Evolutionary conservation across 2,888 invertebrate species (phyloP).

Genomic region (Amphiduros pacificus): DNA sequence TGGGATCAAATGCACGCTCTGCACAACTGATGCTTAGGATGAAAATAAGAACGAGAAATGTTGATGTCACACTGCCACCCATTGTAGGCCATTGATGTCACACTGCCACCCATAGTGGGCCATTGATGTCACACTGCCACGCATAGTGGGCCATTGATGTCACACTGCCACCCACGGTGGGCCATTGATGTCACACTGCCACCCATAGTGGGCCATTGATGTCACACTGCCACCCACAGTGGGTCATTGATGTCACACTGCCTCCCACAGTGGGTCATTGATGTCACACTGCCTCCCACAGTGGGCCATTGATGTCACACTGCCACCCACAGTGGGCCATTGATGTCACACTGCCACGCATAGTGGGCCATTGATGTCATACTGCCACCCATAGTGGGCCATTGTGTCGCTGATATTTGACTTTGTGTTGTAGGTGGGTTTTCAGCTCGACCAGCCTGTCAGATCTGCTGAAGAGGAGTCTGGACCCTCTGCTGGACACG

Average conservation of each 20-base stretch:
- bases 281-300: background rate
- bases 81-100: background rate
- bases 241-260: background rate
- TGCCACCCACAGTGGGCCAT: background rate
- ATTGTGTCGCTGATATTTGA: background rate
- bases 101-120: background rate
- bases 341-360: background rate
- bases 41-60: too few species aligned
- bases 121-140: background rate
- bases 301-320: background rate
- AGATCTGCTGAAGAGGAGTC: constrained; percentile 61
- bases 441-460: constrained; percentile 61
- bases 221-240: background rate
- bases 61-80: background rate
- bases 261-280: background rate
- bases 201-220: background rate
- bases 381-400: background rate
- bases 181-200: background rate
- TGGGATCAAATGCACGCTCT: too few species aligned
- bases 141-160: background rate
- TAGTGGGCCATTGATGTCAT: background rate
- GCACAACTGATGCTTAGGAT: too few species aligned
- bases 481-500: constrained; percentile 63
- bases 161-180: background rate
- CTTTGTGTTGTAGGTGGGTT: constrained; percentile 55